phyloP scores from a whole-genome alignment of 2,113 vertebrate genomes.

The Sphyrna mokarran region DNA sequence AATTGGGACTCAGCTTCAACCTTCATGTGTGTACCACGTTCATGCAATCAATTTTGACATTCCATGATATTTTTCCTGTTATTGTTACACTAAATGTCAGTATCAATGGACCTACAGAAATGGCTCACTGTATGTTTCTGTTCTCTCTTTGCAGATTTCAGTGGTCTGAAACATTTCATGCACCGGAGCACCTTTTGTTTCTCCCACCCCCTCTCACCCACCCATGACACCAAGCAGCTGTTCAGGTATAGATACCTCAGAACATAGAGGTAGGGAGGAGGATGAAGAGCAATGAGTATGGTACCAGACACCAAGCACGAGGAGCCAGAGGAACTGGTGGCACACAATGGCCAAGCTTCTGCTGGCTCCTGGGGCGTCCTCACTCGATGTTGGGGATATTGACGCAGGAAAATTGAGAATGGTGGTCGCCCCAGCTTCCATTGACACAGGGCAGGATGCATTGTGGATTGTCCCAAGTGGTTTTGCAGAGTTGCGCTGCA shows the following conservation, averaged over 20 bases:
- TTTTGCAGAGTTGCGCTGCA: background rate
- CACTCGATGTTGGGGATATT: background rate
- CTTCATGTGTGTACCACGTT: background rate
- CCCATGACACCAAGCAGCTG: background rate
- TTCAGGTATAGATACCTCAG: background rate
- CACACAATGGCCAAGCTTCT: background rate
- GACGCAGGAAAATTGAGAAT: background rate
- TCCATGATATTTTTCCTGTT: background rate
- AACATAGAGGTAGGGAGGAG: background rate
- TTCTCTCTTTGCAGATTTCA: background rate
- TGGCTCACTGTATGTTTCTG: background rate
- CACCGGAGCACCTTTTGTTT: background rate
- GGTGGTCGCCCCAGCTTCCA: background rate
- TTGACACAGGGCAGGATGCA: background rate
- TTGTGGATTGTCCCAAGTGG: background rate
- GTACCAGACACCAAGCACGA: background rate
- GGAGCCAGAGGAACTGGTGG: background rate
- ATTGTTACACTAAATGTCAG: background rate
- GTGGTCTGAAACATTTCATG: background rate
- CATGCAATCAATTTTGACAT: background rate
- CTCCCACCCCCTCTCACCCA: background rate
- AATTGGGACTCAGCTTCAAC: background rate
- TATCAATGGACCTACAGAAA: background rate
- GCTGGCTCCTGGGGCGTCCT: background rate
- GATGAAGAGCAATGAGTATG: background rate